These are phyloP conservation scores for Kryptopterus vitreolus DNA, from an alignment of 2,797 vertebrate genomes.

Conservation along the genomic window DNA sequence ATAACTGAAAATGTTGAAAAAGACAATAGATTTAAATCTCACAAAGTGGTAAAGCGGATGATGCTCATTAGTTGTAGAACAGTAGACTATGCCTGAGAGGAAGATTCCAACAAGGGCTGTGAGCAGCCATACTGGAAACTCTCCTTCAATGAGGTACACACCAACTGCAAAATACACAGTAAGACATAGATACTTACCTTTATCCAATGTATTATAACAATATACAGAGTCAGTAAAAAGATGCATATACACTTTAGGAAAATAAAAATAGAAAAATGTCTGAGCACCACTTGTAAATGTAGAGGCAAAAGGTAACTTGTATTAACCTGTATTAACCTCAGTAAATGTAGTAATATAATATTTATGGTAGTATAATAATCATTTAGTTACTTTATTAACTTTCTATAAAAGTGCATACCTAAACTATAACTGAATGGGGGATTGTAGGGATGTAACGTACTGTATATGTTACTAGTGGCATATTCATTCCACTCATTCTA, in stretches of 20 bases:
- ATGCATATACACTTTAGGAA: too few species aligned
- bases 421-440: not conserved
- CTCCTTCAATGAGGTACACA: slow-evolving; percentile 78
- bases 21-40: slow-evolving; percentile 60
- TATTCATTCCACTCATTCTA: too few species aligned
- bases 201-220: not conserved
- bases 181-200: not conserved
- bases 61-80: slow-evolving; percentile 79
- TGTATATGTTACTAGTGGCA: too few species aligned
- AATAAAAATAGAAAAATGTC: too few species aligned
- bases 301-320: too few species aligned
- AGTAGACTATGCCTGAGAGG: slow-evolving; percentile 80
- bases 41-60: slow-evolving; percentile 87
- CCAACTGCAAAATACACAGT: slow-evolving; percentile 69
- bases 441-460: not conserved
- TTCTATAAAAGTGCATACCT: not conserved
- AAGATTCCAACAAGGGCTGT: slow-evolving; percentile 73
- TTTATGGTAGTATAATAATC: too few species aligned
- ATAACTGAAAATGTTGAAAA: not conserved
- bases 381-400: not conserved
- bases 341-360: too few species aligned
- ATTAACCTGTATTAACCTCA: too few species aligned
- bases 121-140: slow-evolving; percentile 86
- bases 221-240: too few species aligned
- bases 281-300: too few species aligned